phyloP scores from a whole-genome alignment of 2,888 invertebrate species.

The Cloeon dipterum region DNA sequence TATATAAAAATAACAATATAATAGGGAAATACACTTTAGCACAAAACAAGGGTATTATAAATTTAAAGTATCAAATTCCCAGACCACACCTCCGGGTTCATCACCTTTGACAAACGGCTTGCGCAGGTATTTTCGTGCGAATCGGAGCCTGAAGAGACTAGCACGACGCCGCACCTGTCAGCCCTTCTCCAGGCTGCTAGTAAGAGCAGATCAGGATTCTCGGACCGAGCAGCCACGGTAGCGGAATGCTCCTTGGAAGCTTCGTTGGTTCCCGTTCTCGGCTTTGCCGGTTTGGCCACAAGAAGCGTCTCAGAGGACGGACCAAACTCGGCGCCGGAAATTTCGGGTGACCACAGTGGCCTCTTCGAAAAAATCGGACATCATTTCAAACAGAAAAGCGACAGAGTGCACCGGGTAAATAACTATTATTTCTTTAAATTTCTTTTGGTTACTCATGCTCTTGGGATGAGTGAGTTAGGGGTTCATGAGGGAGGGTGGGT shows the following conservation, averaged over 20 bases:
- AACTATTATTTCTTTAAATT: no score
- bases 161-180: neutral
- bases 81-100: no score
- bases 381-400: slow-evolving; percentile 27
- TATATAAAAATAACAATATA: no score
- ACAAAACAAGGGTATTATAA: no score
- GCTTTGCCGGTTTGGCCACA: neutral
- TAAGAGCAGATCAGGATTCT: neutral
- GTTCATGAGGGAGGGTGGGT: no score
- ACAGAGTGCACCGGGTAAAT: slow-evolving; percentile 34
- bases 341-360: neutral
- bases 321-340: slow-evolving; percentile 1
- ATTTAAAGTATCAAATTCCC: no score
- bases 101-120: no score
- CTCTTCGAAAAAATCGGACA: slow-evolving; percentile 27
- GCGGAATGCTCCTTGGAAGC: neutral
- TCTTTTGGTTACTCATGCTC: no score
- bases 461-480: no score
- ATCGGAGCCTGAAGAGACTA: neutral
- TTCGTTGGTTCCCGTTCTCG: neutral
- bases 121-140: neutral
- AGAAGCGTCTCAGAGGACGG: neutral
- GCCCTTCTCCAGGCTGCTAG: neutral
- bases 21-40: no score
- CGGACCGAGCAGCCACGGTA: neutral